A percentile compares a stretch with the other conserved stretches of the same genome.
Evolutionary conservation across 1,140 invertebrate species (phyloP).

Genomic region (Myzus persicae): DNA sequence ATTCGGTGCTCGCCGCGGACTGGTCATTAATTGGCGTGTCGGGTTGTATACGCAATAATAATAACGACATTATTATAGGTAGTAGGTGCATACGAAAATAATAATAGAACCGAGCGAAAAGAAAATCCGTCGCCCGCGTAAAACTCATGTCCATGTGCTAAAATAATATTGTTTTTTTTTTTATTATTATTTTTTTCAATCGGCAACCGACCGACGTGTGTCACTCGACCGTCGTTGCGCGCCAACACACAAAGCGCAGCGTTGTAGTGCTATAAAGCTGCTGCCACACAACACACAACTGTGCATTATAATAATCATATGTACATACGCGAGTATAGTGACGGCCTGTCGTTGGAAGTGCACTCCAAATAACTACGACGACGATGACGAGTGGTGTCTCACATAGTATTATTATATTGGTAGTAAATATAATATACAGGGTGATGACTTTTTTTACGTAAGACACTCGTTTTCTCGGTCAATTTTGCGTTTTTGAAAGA

Average conservation of each 20-base stretch:
- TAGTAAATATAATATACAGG: background rate
- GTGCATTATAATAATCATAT: conserved; percentile 10
- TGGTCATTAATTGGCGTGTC: conserved; percentile 1
- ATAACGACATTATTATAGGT: background rate
- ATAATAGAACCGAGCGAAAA: conserved; percentile 10
- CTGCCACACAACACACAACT: background rate
- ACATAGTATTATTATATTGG: background rate
- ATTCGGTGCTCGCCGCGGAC: background rate
- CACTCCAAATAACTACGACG: background rate
- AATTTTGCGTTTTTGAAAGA: background rate
- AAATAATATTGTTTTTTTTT: conserved; percentile 1
- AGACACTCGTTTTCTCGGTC: background rate
- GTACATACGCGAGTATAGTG: background rate
- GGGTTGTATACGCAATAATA: background rate
- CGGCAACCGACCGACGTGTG: background rate
- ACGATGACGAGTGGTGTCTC: background rate
- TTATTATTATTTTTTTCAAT: conserved; percentile 8
- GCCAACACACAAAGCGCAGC: background rate
- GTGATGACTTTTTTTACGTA: background rate
- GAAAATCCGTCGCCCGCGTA: background rate
- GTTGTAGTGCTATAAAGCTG: background rate
- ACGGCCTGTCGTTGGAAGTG: background rate
- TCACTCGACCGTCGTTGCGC: background rate
- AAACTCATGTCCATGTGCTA: background rate
- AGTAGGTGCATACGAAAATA: background rate